A percentile compares a stretch with the other conserved stretches of the same genome.
phyloP scores from a whole-genome alignment of 2,113 vertebrate genomes.

The Amblyornis subalaris region DNA sequence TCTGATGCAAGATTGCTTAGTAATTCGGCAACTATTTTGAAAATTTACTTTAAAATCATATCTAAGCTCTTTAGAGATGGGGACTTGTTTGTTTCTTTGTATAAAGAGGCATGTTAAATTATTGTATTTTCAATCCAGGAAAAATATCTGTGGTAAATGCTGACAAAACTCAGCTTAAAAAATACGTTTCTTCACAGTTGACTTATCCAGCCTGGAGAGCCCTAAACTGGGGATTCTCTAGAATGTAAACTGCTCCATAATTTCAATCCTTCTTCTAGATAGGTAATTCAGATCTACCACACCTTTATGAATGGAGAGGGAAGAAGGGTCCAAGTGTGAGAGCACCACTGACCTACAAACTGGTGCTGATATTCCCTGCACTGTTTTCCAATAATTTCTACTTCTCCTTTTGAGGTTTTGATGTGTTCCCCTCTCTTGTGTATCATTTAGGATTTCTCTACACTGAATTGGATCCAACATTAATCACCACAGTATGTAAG shows the following conservation, averaged over 20 bases:
- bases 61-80: background rate
- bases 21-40: background rate
- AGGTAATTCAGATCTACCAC: background rate
- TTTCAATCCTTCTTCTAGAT: background rate
- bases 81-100: background rate
- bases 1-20: background rate
- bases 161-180: background rate
- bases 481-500: background rate
- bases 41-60: background rate
- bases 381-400: background rate
- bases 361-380: background rate
- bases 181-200: background rate
- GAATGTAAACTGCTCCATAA: background rate
- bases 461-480: background rate
- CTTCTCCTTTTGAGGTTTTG: background rate
- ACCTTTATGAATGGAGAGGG: background rate
- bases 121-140: background rate
- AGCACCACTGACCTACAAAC: background rate
- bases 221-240: background rate
- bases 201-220: background rate
- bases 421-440: background rate
- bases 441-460: background rate
- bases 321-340: background rate
- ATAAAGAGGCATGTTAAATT: background rate
- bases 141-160: background rate